Base-by-base conservation (phyloP, 92 coral and sea anemone genomes). In the Actinostola sp. region DNA sequence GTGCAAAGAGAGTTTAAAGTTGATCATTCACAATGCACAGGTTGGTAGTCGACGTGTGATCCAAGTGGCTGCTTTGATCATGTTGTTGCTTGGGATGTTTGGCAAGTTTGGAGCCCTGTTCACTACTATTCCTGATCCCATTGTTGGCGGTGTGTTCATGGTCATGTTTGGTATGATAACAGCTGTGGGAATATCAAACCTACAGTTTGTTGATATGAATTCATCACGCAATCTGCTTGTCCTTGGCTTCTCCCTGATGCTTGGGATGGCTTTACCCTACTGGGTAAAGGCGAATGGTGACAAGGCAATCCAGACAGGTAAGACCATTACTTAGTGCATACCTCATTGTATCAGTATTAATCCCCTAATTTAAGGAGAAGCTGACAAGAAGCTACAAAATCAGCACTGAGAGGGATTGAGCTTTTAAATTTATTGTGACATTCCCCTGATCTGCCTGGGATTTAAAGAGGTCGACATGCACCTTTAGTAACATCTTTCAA, bases 91-190 rank as follows among this genome's bases (percentile, higher is more conserved):
- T 8, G 97, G 89, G 17, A 68, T 88, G 43, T 81, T 92, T 49
- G 94, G 92, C 42, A 89, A 92, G 78, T 90, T 93, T 81, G 98
- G 98, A 16, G 98, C 98, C 6, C 81, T 93, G 6, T 93, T 93
- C 79, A 85, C 93, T 8, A 93, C 98, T 0, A 93, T 93, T 61
- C 98, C 98, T 43, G 90, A 93, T 10, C 98, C 98, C 24, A 93
- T 93, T 17, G 89, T 93, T 13, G 98, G 98, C 2, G 98, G 98
- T 0, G 90, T 93, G 16, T 93, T 93, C 72, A 88, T 93, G 82
- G 84, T 93, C 26, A 93, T 93, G 98, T 93, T 93, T 50, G 92
- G 98, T n/a, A 93, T 93, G 97, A 86, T 93, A 21, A 82, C 97
- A 1, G 98, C 98, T 12, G 98, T 93, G 17, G 97, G 98, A 2